Conservation (phyloP, 2,888 invertebrate species). For the Cremastinae sp. region DNA sequence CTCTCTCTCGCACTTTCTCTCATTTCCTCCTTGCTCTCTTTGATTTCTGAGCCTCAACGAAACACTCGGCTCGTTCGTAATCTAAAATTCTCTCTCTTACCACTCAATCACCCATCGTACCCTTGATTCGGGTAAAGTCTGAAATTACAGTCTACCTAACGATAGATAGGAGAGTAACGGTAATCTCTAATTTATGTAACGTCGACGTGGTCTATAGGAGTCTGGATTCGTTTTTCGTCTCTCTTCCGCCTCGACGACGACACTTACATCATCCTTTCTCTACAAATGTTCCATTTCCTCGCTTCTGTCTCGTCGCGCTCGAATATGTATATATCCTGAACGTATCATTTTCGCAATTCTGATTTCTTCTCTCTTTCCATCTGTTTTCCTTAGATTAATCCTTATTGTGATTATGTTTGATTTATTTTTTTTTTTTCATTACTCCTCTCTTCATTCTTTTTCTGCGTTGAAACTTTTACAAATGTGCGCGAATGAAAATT, state of each 20-base stretch:
- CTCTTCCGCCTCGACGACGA: slow-evolving; percentile 7
- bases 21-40: neutral
- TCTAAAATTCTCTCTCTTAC: neutral
- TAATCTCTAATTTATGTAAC: slow-evolving; percentile 56
- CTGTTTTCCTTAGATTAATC: slow-evolving; percentile 5
- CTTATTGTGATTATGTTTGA: slow-evolving; percentile 29
- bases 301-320: neutral
- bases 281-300: neutral
- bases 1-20: too few species aligned
- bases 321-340: neutral
- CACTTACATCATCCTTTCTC: neutral
- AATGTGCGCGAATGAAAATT: slow-evolving; percentile 27
- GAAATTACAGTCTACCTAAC: slow-evolving; percentile 69
- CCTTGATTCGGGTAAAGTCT: slow-evolving; percentile 58
- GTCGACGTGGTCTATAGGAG: slow-evolving; percentile 27
- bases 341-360: neutral
- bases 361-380: neutral
- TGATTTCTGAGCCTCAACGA: slow-evolving; percentile 4
- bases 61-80: slow-evolving; percentile 3
- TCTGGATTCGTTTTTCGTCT: slow-evolving; percentile 10
- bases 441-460: neutral
- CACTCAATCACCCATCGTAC: slow-evolving; percentile 18
- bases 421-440: slow-evolving; percentile 1
- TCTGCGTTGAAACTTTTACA: slow-evolving; percentile 5
- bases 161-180: slow-evolving; percentile 66